Percentiles rank a stretch among this genome's conserved stretches.
These are phyloP conservation scores for Asarcornis scutulata DNA, from an alignment of 2,113 vertebrate genomes.

Conservation along the genomic window DNA sequence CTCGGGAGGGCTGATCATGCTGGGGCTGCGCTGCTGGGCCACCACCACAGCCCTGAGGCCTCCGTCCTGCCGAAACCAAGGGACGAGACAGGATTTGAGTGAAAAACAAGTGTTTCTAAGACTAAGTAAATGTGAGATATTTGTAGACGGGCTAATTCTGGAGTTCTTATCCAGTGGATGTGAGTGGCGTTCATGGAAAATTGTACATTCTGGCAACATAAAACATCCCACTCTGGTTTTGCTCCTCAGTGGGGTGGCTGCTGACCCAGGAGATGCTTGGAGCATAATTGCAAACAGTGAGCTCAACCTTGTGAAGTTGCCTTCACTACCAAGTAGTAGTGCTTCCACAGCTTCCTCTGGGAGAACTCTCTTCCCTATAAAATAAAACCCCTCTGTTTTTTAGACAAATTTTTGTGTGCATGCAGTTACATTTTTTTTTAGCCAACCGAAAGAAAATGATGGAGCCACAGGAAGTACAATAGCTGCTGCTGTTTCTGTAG, in stretches of 20 bases:
- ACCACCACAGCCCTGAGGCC: too few relatives aligned
- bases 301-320: background rate
- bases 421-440: background rate
- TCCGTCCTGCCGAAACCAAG: slow-evolving; percentile 6
- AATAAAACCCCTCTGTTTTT: background rate
- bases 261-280: background rate
- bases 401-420: too few relatives aligned
- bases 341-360: background rate
- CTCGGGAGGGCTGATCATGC: slow-evolving; percentile 41
- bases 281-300: background rate
- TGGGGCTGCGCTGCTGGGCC: too few relatives aligned
- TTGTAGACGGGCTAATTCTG: rapidly evolving
- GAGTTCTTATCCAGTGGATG: background rate
- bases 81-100: rapidly evolving
- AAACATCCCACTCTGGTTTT: rapidly evolving
- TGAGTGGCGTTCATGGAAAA: rapidly evolving
- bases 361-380: background rate
- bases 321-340: background rate
- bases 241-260: background rate
- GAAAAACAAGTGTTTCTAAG: rapidly evolving
- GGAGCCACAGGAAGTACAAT: background rate
- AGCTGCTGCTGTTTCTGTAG: background rate
- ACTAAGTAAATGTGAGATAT: rapidly evolving
- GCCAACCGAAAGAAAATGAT: background rate
- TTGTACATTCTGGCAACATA: rapidly evolving